Percentiles rank a stretch among this genome's conserved stretches.
phyloP scores from a whole-genome alignment of 2,888 invertebrate species.

The Napeogenes sylphis region DNA sequence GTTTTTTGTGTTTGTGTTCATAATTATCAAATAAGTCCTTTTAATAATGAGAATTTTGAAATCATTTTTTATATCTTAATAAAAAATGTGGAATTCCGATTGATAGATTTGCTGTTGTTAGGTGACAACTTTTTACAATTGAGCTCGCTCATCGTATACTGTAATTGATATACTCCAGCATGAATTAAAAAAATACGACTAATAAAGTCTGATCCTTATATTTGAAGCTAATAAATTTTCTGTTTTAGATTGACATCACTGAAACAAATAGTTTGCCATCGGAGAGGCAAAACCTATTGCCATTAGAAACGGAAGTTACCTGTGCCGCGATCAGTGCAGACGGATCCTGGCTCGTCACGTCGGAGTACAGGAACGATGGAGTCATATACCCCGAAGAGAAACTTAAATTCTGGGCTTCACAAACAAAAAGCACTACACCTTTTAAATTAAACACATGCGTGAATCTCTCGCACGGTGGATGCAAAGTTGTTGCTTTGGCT shows the following conservation, averaged over 20 bases:
- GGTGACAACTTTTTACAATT: no score
- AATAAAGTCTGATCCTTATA: no score
- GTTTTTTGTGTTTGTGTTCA: no score
- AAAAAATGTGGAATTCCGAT: no score
- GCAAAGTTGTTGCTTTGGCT: slow-evolving; percentile 58
- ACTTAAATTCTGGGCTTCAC: slow-evolving; percentile 62
- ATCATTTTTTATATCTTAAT: no score
- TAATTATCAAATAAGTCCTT: no score
- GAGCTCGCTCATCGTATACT: no score
- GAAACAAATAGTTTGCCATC: slow-evolving; percentile 62
- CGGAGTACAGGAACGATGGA: slow-evolving; percentile 69
- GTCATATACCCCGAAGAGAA: slow-evolving; percentile 63
- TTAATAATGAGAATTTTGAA: no score
- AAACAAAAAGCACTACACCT: slow-evolving; percentile 43
- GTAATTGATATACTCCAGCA: no score
- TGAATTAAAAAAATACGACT: no score
- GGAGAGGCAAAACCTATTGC: slow-evolving; percentile 61
- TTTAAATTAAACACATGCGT: slow-evolving; percentile 65
- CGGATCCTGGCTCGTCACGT: slow-evolving; percentile 65
- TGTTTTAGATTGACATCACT: slow-evolving; percentile 68
- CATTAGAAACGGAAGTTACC: slow-evolving; percentile 66
- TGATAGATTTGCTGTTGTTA: no score
- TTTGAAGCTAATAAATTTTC: background rate
- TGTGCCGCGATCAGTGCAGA: slow-evolving; percentile 62
- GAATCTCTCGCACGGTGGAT: slow-evolving; percentile 66